Base-by-base conservation (phyloP, 2,113 vertebrate species). In the Seriola dumerili region DNA sequence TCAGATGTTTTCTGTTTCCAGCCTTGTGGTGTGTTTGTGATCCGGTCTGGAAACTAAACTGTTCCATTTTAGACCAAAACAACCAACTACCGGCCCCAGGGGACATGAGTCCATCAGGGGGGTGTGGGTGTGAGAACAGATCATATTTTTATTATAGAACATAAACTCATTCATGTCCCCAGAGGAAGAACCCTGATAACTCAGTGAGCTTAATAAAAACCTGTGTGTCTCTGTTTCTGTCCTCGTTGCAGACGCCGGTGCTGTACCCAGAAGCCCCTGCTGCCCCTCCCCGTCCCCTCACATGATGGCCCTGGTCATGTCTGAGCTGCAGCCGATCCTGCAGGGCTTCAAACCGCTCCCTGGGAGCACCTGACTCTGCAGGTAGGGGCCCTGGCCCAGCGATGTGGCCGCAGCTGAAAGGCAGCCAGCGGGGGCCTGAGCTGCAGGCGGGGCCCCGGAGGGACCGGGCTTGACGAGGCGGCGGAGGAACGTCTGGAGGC, bases 341-440 rank as follows among this genome's bases (percentile, higher is more conserved):
- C 90, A 90, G 42, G 94, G 87, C 81, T 97, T 98, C 91, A 98
- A 98, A 97, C 70, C 92, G 87, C 66, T 97, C 96, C 14, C 90
- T 99, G 85, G 85, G 94, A 96, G 70, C 94, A 91, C 46, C 95
- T 99, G 72, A 96, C 92, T 0, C 90, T 78, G 42, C 90, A 94
- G 64, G 88, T 99, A 0, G 93, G 77, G 72, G 95, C 94, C 8
- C 91, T 99, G 48, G 94, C 95, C 34, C 92, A n/a, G 34, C 0
- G 96, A 97, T 0, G 94, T 98, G 77, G 95, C 94, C 23, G n/a
- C 86, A 91, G 83, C 94, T 95, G 87, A 96, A 95, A 85, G 86
- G 77, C 65, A 0, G 29, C 25, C 78, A 66, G 63, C 17, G 25
- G 29, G 46, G 4, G 65, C 46, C 59, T 46, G 88, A 71, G 59